Conservation (phyloP, 2,113 vertebrate genomes). For the Ciconia stormi region DNA sequence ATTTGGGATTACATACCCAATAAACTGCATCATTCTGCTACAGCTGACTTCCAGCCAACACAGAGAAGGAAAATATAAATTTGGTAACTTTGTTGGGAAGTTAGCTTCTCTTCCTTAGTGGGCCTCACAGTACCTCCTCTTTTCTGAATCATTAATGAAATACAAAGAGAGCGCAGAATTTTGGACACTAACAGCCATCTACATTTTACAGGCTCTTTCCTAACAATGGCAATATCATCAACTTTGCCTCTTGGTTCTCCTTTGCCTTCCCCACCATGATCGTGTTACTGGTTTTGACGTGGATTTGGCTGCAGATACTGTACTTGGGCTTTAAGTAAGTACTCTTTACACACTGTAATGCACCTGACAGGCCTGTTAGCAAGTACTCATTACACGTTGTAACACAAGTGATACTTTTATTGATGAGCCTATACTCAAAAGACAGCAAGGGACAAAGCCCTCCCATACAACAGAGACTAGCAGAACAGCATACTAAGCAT, state of each 20-base stretch:
- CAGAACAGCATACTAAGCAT: background rate
- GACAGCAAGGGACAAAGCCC: background rate
- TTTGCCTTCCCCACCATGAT: constrained; percentile 88
- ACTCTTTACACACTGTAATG: background rate
- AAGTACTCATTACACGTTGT: background rate
- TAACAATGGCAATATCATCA: constrained; percentile 76
- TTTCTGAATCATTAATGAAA: background rate
- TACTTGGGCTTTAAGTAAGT: constrained; percentile 91
- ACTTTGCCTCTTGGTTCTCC: constrained; percentile 92
- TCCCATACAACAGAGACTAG: background rate
- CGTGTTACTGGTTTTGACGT: constrained; percentile 80
- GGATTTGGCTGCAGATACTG: constrained; percentile 86
- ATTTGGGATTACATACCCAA: background rate
- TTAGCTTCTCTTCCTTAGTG: background rate
- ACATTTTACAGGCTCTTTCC: constrained; percentile 77
- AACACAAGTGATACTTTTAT: background rate
- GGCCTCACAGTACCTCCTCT: background rate
- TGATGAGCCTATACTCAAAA: background rate
- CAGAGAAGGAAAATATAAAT: background rate
- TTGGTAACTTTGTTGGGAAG: background rate
- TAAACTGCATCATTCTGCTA: background rate
- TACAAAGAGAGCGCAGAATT: background rate
- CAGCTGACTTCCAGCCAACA: background rate
- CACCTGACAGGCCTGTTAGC: background rate
- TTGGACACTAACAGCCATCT: background rate